Percentiles rank a stretch among this genome's conserved stretches.
Evolutionary conservation across 1,140 invertebrate genomes (phyloP).

Genomic region (Drosophila malerkotliana): DNA sequence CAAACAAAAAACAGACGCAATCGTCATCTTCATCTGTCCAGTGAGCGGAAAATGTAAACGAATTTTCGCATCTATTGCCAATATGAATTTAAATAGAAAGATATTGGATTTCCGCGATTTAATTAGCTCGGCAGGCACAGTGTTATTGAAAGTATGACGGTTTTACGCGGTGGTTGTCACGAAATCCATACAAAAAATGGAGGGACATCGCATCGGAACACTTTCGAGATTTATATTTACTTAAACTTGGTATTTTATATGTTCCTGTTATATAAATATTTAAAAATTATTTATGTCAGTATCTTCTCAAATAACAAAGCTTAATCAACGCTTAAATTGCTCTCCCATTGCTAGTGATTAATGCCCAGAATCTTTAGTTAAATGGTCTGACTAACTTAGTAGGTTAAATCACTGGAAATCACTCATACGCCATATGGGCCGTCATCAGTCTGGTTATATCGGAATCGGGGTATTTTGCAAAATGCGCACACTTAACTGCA

Average conservation of each 20-base stretch:
- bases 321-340: neutral
- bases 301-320: neutral
- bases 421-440: conserved; percentile 51
- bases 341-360: conserved; percentile 12
- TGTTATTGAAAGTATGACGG: neutral
- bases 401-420: conserved; percentile 30
- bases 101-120: conserved; percentile 10
- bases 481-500: conserved; percentile 58
- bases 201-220: neutral
- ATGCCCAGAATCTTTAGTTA: conserved; percentile 24
- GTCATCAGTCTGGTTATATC: neutral
- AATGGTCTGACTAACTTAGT: conserved; percentile 20
- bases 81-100: conserved; percentile 68
- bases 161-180: neutral
- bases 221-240: neutral
- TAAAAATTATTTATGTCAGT: too few relatives aligned
- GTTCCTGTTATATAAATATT: neutral
- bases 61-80: conserved; percentile 70
- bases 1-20: conserved; percentile 3
- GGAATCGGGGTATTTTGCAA: conserved; percentile 30
- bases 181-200: neutral
- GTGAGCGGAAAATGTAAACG: conserved; percentile 62
- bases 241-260: too few relatives aligned
- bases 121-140: conserved; percentile 14
- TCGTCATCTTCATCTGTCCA: conserved; percentile 24